Conservation (phyloP, 2,888 invertebrate species). For the Harpagoxenus sublaevis region DNA sequence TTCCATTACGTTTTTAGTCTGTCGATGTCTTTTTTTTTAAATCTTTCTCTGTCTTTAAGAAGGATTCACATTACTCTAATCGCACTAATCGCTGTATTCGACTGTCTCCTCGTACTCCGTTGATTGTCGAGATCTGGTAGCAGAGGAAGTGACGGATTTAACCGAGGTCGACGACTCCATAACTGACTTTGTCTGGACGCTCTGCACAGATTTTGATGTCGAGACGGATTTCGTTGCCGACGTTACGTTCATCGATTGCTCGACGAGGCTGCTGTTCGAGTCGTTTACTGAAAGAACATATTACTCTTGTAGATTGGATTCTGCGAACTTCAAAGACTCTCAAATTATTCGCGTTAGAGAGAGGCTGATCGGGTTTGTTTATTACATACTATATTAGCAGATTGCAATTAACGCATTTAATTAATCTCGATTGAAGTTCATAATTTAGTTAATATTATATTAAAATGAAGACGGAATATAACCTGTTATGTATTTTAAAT, state of each 20-base stretch:
- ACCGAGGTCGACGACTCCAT: conserved; percentile 85
- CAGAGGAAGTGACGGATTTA: conserved; percentile 86
- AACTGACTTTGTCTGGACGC: conserved; percentile 84
- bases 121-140: conserved; percentile 89
- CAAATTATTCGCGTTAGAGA: background rate
- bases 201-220: conserved; percentile 88
- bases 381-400: background rate
- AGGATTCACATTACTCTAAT: conserved; percentile 21
- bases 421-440: background rate
- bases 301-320: background rate
- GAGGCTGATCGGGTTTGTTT: background rate
- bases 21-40: conserved; percentile 28
- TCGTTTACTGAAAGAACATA: conserved; percentile 78
- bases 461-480: background rate
- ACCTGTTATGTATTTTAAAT: background rate
- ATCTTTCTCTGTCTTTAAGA: background rate
- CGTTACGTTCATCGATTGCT: conserved; percentile 81
- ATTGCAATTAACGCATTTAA: conserved; percentile 17
- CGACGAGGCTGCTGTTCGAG: conserved; percentile 77
- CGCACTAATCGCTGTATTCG: conserved; percentile 78
- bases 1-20: conserved; percentile 41
- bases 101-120: conserved; percentile 86
- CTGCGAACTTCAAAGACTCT: background rate
- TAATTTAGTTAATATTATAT: background rate
- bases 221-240: conserved; percentile 85